A percentile compares a stretch with the other conserved stretches of the same genome.
These are phyloP conservation scores for Schizopygopsis pylzovi DNA, from an alignment of 2,797 vertebrate genomes.

Conservation along the genomic window DNA sequence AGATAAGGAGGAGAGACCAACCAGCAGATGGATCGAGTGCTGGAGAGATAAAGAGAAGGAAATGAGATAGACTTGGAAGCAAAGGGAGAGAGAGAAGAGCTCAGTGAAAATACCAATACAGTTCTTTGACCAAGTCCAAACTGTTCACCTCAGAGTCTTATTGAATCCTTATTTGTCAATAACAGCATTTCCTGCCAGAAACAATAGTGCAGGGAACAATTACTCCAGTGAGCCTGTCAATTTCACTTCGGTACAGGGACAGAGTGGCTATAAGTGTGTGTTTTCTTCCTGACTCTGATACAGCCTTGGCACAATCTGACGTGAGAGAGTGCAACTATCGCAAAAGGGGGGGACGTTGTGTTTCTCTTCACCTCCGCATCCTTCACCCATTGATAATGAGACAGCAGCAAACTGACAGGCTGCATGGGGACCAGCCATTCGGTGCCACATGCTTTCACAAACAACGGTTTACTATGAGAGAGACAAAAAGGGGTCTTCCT, in stretches of 20 bases:
- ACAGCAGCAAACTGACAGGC: constrained; percentile 75
- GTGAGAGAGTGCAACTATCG: constrained; percentile 62
- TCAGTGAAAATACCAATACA: constrained; percentile 68
- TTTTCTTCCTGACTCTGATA: neutral
- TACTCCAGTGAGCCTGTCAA: constrained; percentile 78
- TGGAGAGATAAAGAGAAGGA: constrained; percentile 53
- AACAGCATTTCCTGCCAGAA: constrained; percentile 82
- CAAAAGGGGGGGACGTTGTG: constrained; percentile 66
- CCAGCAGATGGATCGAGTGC: constrained; percentile 10
- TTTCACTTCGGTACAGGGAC: constrained; percentile 76
- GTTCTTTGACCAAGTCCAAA: constrained; percentile 72
- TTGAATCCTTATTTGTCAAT: constrained; percentile 81
- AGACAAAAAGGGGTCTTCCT: neutral
- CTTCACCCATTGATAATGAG: constrained; percentile 69
- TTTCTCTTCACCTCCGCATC: constrained; percentile 75
- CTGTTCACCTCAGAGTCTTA: constrained; percentile 78
- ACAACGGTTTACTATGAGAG: constrained; percentile 13
- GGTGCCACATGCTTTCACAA: neutral
- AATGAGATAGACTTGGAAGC: neutral
- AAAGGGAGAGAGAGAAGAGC: constrained; percentile 29
- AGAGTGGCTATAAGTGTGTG: constrained; percentile 57
- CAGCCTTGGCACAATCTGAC: constrained; percentile 5
- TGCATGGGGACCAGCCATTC: constrained; percentile 63
- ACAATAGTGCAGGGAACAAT: constrained; percentile 80
- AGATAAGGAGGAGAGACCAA: neutral